These are phyloP conservation scores for Rhyzopertha dominica DNA, from an alignment of 1,140 invertebrate genomes.

Conservation along the genomic window DNA sequence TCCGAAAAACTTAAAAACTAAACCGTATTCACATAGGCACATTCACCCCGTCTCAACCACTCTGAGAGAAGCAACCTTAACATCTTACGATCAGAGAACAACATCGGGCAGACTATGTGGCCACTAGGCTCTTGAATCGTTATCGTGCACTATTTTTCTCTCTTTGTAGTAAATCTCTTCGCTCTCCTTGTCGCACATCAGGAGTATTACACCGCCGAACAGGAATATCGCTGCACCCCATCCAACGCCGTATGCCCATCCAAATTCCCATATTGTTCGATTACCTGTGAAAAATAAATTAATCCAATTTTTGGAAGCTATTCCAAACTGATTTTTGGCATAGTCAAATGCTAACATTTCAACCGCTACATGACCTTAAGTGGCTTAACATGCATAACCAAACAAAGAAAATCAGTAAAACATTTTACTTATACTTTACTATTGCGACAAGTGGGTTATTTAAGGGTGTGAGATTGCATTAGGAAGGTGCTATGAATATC, in stretches of 20 bases:
- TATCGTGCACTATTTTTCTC: conserved; percentile 74
- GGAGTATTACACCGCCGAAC: conserved; percentile 86
- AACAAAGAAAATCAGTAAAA: too few relatives aligned
- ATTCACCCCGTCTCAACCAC: conserved; percentile 14
- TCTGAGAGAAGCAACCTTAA: conserved; percentile 34
- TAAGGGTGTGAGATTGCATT: too few relatives aligned
- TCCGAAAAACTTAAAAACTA: conserved; percentile 34
- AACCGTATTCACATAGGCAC: conserved; percentile 23
- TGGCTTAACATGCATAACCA: too few relatives aligned
- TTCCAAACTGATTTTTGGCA: too few relatives aligned
- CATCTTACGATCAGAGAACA: conserved; percentile 56
- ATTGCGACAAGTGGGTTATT: too few relatives aligned
- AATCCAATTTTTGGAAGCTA: too few relatives aligned
- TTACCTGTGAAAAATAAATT: conserved; percentile 62
- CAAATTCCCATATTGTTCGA: conserved; percentile 87
- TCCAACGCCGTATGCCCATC: conserved; percentile 95
- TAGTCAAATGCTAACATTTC: too few relatives aligned
- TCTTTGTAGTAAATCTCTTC: conserved; percentile 99
- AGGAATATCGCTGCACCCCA: conserved; percentile 96
- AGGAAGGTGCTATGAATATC: too few relatives aligned
- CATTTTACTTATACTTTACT: too few relatives aligned
- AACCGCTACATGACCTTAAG: too few relatives aligned
- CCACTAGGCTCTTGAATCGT: conserved; percentile 66
- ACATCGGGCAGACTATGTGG: conserved; percentile 72
- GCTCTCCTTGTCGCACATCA: conserved; percentile 95